A percentile compares a stretch with the other conserved stretches of the same genome.
These are phyloP conservation scores for Varecia variegata DNA, from an alignment of 2,797 vertebrate genomes.

Conservation along the genomic window DNA sequence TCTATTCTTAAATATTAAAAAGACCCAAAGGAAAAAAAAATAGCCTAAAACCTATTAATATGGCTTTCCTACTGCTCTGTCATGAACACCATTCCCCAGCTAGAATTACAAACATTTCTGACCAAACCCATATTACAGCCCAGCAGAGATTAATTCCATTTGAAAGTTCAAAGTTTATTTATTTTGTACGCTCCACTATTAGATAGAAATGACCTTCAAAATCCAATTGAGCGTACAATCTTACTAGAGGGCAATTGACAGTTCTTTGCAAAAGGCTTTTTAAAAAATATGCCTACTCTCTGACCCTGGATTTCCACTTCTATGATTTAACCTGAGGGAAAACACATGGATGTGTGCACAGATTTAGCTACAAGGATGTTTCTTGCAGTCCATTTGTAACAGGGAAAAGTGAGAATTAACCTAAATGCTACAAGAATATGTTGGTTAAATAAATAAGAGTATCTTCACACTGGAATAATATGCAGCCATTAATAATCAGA, in stretches of 20 bases:
- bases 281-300: not conserved
- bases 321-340: conserved; percentile 20
- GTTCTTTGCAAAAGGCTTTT: conserved; percentile 49
- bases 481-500: not conserved
- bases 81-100: not conserved
- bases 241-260: conserved; percentile 36
- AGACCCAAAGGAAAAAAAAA: conserved; percentile 22
- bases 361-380: not conserved
- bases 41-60: not conserved
- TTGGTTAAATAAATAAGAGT: not conserved
- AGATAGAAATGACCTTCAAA: conserved; percentile 67
- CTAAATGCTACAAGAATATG: not conserved
- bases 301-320: conserved; percentile 18
- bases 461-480: not conserved
- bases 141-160: conserved; percentile 54
- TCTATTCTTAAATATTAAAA: conserved; percentile 35
- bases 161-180: conserved; percentile 70
- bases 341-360: not conserved
- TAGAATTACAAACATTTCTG: conserved; percentile 34
- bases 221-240: conserved; percentile 28
- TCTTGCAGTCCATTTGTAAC: not conserved
- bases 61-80: not conserved
- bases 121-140: conserved; percentile 23
- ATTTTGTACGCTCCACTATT: conserved; percentile 39
- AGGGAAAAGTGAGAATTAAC: conserved; percentile 29